Evolutionary conservation across 2,888 invertebrate species (phyloP).

Genomic region (Chrysodeixis includens): DNA sequence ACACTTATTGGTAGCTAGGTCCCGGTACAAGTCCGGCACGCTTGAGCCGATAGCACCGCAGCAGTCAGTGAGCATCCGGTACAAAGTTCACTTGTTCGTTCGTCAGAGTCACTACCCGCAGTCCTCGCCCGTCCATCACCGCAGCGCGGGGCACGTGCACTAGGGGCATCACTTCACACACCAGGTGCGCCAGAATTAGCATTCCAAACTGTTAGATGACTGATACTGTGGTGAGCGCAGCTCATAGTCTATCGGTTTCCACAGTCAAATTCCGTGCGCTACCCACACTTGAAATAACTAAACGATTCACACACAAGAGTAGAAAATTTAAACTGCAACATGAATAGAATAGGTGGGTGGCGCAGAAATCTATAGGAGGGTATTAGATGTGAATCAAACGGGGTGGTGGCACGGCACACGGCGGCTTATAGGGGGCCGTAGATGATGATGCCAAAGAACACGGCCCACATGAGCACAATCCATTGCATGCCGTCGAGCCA

Average conservation of each 20-base stretch:
- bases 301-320: conserved; percentile 44
- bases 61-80: conserved; percentile 28
- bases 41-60: conserved; percentile 41
- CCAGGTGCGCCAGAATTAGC: conserved; percentile 80
- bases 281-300: conserved; percentile 60
- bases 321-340: conserved; percentile 45
- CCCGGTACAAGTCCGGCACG: conserved; percentile 16
- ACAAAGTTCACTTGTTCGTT: conserved; percentile 46
- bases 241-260: conserved; percentile 83
- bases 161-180: conserved; percentile 78
- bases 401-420: conserved; percentile 68
- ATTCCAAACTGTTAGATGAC: conserved; percentile 82
- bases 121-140: conserved; percentile 59
- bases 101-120: conserved; percentile 43
- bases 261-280: conserved; percentile 73
- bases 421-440: conserved; percentile 88
- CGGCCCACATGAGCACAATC: conserved; percentile 98
- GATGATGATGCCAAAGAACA: conserved; percentile 96
- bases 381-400: conserved; percentile 80
- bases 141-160: conserved; percentile 63
- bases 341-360: conserved; percentile 63
- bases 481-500: conserved; percentile 95
- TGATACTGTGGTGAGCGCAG: conserved; percentile 83
- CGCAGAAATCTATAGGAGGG: conserved; percentile 69
- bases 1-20: conserved; percentile 28